phyloP scores from a whole-genome alignment of 2,113 vertebrate genomes.

The Nannospalax galili region DNA sequence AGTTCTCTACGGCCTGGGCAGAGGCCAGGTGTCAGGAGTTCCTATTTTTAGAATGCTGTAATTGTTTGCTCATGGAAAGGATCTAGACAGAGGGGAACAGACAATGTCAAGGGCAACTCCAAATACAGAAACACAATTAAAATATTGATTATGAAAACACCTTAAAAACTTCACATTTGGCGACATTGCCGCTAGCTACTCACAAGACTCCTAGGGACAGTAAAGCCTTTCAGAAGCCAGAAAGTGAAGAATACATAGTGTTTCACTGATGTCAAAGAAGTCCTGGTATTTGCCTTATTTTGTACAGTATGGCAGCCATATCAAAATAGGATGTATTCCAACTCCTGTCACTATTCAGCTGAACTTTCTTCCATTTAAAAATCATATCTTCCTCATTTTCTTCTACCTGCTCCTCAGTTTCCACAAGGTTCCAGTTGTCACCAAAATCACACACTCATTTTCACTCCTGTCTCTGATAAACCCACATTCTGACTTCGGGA shows the following conservation, averaged over 20 bases:
- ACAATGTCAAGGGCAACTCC: neutral
- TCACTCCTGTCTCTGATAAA: conserved; percentile 3
- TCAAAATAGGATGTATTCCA: neutral
- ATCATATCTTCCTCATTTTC: neutral
- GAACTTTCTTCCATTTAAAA: neutral
- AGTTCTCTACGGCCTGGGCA: neutral
- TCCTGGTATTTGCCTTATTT: neutral
- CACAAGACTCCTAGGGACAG: neutral
- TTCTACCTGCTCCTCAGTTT: neutral
- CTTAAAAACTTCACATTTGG: neutral
- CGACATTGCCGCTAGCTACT: neutral
- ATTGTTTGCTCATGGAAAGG: neutral
- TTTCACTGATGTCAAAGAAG: neutral
- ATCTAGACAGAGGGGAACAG: neutral
- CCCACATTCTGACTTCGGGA: neutral
- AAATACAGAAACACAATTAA: neutral
- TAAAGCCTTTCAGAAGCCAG: neutral
- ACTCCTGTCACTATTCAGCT: neutral
- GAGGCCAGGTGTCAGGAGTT: neutral
- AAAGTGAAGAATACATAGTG: neutral
- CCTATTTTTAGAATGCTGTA: conserved; percentile 31
- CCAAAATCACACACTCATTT: conserved; percentile 34
- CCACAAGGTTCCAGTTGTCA: conserved; percentile 35
- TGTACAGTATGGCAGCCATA: neutral
- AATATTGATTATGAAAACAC: neutral